Evolutionary conservation across 2,888 invertebrate genomes (phyloP).

Genomic region (Craniophora ligustri): DNA sequence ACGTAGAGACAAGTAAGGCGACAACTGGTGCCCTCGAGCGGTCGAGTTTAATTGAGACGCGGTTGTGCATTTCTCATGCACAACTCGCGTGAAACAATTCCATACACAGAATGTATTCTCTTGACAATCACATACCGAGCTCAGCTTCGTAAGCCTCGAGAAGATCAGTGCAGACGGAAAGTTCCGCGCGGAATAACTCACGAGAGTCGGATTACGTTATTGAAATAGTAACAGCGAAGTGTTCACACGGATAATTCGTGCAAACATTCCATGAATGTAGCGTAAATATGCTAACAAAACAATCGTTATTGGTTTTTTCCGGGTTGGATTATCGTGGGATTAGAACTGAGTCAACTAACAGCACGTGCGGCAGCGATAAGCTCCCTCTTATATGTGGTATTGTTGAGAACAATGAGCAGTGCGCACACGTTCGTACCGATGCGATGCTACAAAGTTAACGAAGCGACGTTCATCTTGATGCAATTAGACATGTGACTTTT

Average conservation of each 20-base stretch:
- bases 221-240: conserved; percentile 70
- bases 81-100: conserved; percentile 63
- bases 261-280: conserved; percentile 75
- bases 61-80: conserved; percentile 66
- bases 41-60: conserved; percentile 72
- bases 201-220: conserved; percentile 71
- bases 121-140: conserved; percentile 61
- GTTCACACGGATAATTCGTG: conserved; percentile 75
- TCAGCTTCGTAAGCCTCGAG: conserved; percentile 42
- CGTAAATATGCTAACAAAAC: conserved; percentile 79
- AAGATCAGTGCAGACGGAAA: conserved; percentile 58
- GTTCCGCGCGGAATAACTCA: conserved; percentile 64
- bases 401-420: conserved; percentile 66
- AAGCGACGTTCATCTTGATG: conserved; percentile 67
- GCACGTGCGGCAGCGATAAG: conserved; percentile 78
- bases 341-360: conserved; percentile 66
- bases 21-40: conserved; percentile 65
- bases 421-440: conserved; percentile 63
- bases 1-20: conserved; percentile 68
- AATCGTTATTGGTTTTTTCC: conserved; percentile 83
- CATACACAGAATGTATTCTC: conserved; percentile 54
- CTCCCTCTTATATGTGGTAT: conserved; percentile 58
- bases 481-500: conserved; percentile 72
- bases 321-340: conserved; percentile 82
- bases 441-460: too few species aligned